These are phyloP conservation scores for Solea solea DNA, from an alignment of 2,113 vertebrate species.

Conservation along the genomic window DNA sequence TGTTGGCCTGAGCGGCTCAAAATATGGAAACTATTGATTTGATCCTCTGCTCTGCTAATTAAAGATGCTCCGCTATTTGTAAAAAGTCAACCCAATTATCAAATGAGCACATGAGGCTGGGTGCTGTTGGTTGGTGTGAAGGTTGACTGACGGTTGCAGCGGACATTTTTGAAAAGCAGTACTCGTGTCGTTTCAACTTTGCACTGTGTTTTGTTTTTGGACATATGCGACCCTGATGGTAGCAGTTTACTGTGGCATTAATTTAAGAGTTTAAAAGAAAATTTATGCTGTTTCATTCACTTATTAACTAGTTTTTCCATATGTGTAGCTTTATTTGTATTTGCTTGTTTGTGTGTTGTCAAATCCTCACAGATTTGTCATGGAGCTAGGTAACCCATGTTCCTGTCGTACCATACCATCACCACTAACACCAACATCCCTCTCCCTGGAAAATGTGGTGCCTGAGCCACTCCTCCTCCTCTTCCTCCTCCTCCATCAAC, in stretches of 20 bases:
- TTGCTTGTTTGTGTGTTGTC: conserved; percentile 36
- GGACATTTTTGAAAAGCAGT: conserved; percentile 6
- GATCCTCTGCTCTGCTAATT: conserved; percentile 67
- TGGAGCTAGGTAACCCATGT: conserved; percentile 41
- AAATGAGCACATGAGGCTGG: conserved; percentile 73
- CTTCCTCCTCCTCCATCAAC: conserved; percentile 1
- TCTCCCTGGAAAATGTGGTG: conserved; percentile 34
- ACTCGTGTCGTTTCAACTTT: not conserved
- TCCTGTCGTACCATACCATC: conserved; percentile 3
- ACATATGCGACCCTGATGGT: not conserved
- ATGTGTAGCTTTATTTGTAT: conserved; percentile 9
- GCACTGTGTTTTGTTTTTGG: not conserved
- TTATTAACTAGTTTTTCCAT: not conserved
- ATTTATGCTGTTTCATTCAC: not conserved
- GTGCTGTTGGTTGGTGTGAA: conserved; percentile 49
- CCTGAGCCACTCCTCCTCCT: conserved; percentile 6
- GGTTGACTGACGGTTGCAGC: conserved; percentile 41
- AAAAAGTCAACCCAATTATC: conserved; percentile 73
- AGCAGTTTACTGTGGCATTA: not conserved
- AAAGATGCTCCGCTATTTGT: conserved; percentile 76
- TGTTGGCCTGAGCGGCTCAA: conserved; percentile 54
- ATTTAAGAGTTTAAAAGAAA: not conserved
- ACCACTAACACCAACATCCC: not conserved
- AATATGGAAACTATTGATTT: conserved; percentile 76
- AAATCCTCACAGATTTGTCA: not conserved